phyloP scores from a whole-genome alignment of 2,888 invertebrate genomes.

The Candidula unifasciata region DNA sequence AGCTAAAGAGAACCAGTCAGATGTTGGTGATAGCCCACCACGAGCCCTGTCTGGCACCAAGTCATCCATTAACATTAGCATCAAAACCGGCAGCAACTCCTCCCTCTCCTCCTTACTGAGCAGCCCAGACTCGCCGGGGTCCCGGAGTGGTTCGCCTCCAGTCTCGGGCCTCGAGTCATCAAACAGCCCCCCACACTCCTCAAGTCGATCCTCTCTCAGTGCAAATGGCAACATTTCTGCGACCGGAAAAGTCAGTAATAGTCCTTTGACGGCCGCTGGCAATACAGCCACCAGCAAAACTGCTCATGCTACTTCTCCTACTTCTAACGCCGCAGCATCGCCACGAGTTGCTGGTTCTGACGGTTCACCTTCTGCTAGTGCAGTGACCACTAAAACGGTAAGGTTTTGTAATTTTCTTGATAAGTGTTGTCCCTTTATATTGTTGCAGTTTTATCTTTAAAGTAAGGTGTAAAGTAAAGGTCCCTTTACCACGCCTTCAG shows the following conservation, averaged over 20 bases:
- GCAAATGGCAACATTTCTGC: conserved; percentile 43
- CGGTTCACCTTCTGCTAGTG: conserved; percentile 33
- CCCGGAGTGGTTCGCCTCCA: conserved; percentile 65
- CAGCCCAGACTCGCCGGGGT: conserved; percentile 66
- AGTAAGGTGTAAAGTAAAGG: no score
- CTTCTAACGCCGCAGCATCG: conserved; percentile 26
- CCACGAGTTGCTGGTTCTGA: conserved; percentile 42
- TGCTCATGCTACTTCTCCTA: conserved; percentile 24
- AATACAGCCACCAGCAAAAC: background rate
- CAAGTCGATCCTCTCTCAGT: conserved; percentile 50
- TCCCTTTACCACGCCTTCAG: no score
- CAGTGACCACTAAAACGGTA: conserved; percentile 58
- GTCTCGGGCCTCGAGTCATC: conserved; percentile 63
- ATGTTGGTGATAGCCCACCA: conserved; percentile 67
- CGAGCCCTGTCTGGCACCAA: conserved; percentile 63
- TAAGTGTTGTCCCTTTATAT: background rate
- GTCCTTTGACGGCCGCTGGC: conserved; percentile 5
- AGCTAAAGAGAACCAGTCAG: conserved; percentile 68
- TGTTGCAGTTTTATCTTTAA: no score
- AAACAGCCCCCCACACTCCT: conserved; percentile 53
- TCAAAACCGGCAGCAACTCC: conserved; percentile 61
- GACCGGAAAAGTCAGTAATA: conserved; percentile 25
- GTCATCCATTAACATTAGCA: conserved; percentile 66
- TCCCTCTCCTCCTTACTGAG: conserved; percentile 66
- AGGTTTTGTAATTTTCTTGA: conserved; percentile 29